Percentiles rank a stretch among this genome's conserved stretches.
Conservation (phyloP, 2,113 vertebrate species). For the Dasyornis broadbenti region DNA sequence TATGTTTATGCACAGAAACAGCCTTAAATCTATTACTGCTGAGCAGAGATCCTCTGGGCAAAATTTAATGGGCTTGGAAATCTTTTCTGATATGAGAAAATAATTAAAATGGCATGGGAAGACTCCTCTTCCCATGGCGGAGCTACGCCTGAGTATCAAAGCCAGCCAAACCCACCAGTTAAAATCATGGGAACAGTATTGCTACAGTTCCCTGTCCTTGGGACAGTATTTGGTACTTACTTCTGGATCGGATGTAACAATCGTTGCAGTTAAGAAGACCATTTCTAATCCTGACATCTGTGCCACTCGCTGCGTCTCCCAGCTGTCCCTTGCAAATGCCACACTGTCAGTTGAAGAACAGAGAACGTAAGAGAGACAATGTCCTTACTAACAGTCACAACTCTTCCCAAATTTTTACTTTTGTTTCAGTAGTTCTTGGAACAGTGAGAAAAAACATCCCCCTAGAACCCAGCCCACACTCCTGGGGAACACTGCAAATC, state of each 20-base stretch:
- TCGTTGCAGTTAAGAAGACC: slow-evolving; percentile 95
- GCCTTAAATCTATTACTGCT: background rate
- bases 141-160: background rate
- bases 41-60: background rate
- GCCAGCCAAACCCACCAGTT: background rate
- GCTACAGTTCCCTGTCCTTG: background rate
- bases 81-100: background rate
- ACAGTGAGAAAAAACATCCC: background rate
- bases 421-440: background rate
- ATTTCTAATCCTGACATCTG: slow-evolving; percentile 92
- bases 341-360: slow-evolving; percentile 74
- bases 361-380: background rate
- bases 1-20: background rate
- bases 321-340: slow-evolving; percentile 94
- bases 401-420: background rate
- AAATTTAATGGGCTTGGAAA: background rate
- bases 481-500: background rate
- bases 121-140: accelerated
- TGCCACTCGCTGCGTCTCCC: slow-evolving; percentile 89
- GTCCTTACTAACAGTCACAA: background rate
- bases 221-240: slow-evolving; percentile 73
- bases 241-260: slow-evolving; percentile 92
- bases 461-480: background rate
- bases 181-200: background rate
- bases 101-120: background rate